phyloP scores from a whole-genome alignment of 2,888 invertebrate genomes.

The Melieria picta region DNA sequence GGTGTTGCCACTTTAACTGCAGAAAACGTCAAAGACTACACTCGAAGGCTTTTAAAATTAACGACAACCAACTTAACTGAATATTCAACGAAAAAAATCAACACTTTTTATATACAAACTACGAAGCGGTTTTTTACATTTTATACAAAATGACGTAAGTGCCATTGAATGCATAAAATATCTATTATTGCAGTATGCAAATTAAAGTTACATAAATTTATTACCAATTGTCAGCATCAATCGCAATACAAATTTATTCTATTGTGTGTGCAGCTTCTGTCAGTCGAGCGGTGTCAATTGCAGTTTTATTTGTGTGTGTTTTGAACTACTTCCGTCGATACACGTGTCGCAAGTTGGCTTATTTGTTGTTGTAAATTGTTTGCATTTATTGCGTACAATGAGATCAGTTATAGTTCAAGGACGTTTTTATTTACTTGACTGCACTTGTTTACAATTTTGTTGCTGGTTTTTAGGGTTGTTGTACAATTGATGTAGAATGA shows the following conservation, averaged over 20 bases:
- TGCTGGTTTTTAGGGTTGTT: no score
- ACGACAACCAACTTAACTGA: slow-evolving; percentile 9
- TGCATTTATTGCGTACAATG: no score
- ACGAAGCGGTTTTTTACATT: slow-evolving; percentile 19
- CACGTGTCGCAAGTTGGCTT: neutral
- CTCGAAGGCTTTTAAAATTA: neutral
- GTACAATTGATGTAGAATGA: no score
- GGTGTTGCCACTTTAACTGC: no score
- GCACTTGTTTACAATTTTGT: no score
- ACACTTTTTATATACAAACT: neutral
- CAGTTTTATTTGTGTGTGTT: no score
- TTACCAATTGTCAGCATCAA: neutral
- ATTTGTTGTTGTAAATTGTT: no score
- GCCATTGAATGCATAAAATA: neutral
- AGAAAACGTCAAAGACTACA: slow-evolving; percentile 1
- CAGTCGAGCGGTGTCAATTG: no score
- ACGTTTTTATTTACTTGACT: no score
- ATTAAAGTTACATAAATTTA: no score
- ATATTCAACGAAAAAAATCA: slow-evolving; percentile 18
- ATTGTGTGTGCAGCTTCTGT: neutral
- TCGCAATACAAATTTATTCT: neutral
- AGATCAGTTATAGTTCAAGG: no score
- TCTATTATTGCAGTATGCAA: neutral
- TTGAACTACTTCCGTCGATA: no score
- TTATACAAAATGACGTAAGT: slow-evolving; percentile 35